Conservation (phyloP, 2,113 vertebrate species). For the Collichthys lucidus region DNA sequence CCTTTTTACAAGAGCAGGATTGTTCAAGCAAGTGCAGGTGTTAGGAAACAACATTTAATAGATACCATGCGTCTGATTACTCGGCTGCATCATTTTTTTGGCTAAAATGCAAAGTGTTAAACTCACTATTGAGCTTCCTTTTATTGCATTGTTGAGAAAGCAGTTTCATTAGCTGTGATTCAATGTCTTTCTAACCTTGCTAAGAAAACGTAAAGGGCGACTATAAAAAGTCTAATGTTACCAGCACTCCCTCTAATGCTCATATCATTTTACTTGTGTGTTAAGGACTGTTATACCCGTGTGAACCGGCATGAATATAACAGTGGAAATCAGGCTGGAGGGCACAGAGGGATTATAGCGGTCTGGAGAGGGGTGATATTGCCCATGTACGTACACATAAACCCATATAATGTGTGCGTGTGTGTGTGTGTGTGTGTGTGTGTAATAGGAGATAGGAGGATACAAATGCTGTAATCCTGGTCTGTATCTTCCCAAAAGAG, state of each 20-base stretch:
- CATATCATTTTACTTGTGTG: conserved; percentile 58
- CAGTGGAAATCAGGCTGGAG: conserved; percentile 56
- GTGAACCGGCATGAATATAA: conserved; percentile 56
- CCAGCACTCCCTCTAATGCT: conserved; percentile 34
- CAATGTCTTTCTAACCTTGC: conserved; percentile 10
- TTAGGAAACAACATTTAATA: neutral
- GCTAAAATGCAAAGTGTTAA: neutral
- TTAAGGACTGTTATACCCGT: conserved; percentile 60
- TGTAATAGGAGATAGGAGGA: conserved; percentile 56
- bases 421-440: conserved; percentile 35
- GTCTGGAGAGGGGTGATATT: conserved; percentile 72
- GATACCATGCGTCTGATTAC: neutral
- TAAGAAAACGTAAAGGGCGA: conserved; percentile 10
- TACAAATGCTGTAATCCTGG: conserved; percentile 60
- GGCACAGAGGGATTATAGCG: conserved; percentile 71
- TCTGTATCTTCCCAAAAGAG: conserved; percentile 41
- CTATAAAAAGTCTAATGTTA: conserved; percentile 43
- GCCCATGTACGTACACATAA: conserved; percentile 34
- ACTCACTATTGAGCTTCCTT: neutral
- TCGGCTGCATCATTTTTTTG: neutral
- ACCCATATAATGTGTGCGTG: conserved; percentile 25
- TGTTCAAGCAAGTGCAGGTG: neutral
- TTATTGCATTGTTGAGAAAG: conserved; percentile 26
- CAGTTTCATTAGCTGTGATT: conserved; percentile 36
- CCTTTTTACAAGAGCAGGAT: neutral